Evolutionary conservation across 2,888 invertebrate species (phyloP).

Genomic region (Napeogenes sylphis): DNA sequence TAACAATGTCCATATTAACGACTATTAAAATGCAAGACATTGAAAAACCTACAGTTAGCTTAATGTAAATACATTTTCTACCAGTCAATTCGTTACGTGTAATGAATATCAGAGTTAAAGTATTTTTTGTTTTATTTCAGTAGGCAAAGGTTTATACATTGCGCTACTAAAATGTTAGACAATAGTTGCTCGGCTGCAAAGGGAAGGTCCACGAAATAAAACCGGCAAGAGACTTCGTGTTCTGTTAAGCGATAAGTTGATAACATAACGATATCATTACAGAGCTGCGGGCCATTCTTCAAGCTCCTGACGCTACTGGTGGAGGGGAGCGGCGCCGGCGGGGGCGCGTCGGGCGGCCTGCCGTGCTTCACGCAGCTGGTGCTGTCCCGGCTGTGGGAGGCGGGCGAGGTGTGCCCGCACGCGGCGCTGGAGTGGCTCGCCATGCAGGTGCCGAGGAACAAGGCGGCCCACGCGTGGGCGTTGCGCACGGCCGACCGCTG

Average conservation of each 20-base stretch:
- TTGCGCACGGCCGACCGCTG: slow-evolving; percentile 94
- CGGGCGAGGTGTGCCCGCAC: slow-evolving; percentile 93
- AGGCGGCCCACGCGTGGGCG: slow-evolving; percentile 94
- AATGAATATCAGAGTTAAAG: background rate
- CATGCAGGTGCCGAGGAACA: slow-evolving; percentile 89
- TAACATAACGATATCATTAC: slow-evolving; percentile 29
- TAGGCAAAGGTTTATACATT: no score
- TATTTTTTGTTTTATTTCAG: no score
- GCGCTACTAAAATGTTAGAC: no score
- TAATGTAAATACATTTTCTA: background rate
- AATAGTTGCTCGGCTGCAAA: no score
- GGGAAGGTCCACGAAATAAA: no score
- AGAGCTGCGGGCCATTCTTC: slow-evolving; percentile 94
- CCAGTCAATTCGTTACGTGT: background rate
- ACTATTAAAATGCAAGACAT: no score
- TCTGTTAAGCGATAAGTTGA: no score
- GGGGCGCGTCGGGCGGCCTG: slow-evolving; percentile 83
- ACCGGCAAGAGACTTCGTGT: no score
- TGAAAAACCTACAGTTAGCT: no score
- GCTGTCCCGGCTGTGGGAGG: slow-evolving; percentile 92
- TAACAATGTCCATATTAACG: no score
- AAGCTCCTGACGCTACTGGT: slow-evolving; percentile 92
- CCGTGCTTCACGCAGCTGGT: slow-evolving; percentile 95
- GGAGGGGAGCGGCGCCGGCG: slow-evolving; percentile 87
- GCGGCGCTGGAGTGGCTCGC: slow-evolving; percentile 95